Evolutionary conservation across 2,888 invertebrate species (phyloP).

Genomic region (Busseola fusca): DNA sequence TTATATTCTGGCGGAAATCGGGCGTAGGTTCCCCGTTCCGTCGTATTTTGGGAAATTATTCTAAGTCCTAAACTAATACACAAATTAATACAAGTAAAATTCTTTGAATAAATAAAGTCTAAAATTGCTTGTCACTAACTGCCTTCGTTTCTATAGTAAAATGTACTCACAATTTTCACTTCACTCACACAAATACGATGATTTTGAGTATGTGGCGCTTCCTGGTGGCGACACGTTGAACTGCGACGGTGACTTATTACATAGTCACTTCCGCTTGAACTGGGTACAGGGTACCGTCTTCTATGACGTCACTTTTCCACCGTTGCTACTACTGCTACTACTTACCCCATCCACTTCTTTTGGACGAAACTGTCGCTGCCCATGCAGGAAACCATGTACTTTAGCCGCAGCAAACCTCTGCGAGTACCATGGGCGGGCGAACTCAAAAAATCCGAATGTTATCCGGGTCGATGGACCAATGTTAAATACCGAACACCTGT

Average conservation of each 20-base stretch:
- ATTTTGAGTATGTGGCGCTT: neutral
- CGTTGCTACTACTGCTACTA: neutral
- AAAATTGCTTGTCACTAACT: too few species aligned
- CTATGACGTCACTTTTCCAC: neutral
- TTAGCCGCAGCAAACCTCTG: neutral
- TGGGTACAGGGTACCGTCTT: neutral
- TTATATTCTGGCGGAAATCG: too few species aligned
- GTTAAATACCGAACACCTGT: too few species aligned
- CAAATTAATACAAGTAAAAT: neutral
- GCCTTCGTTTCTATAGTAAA: too few species aligned
- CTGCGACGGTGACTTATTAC: neutral
- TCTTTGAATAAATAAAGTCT: too few species aligned
- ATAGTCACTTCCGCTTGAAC: too few species aligned
- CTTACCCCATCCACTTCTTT: neutral
- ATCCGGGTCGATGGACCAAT: too few species aligned
- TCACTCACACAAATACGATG: too few species aligned
- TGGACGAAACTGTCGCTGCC: neutral
- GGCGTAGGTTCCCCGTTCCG: too few species aligned
- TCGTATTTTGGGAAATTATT: too few species aligned
- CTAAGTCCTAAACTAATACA: too few species aligned
- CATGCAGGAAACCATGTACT: neutral
- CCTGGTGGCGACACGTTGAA: neutral
- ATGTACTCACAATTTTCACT: too few species aligned
- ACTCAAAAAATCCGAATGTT: neutral
- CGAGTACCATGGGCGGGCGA: neutral